Evolutionary conservation across 2,113 vertebrate species (phyloP), one percentile per base, ranked within the genome.

Genomic region (Nettapus auritus): DNA sequence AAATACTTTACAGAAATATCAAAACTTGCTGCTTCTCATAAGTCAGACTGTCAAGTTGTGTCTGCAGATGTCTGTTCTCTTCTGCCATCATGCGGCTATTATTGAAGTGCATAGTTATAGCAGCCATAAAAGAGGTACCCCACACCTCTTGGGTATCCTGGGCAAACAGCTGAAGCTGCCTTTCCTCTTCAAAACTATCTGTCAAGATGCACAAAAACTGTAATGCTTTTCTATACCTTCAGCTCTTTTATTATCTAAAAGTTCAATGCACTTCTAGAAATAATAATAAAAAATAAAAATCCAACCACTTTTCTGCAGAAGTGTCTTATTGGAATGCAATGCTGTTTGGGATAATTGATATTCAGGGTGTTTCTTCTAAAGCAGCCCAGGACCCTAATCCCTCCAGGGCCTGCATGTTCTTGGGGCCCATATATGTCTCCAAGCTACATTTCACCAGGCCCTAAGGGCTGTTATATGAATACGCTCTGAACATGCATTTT

Each of bases 21-120:
- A 83, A 53, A 46, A 50, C 48, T 60, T 52, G 71, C 59, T 44
- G 21, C 14, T 21, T 60, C 11, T 70, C 44, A 52, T 16, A 15
- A 38, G 33, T 26, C 23, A 0, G 5, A n/a, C 68, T 78, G 52
- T 42, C 76, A 55, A 80, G n/a, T 6, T 63, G n/a, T 52, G 55
- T 26, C 66, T 57, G 77, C 55, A 75, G 28, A 85, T 83, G 68
- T 25, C 78, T 93, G 82, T 88, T 96, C 92, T 92, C 93, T 92
- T 57, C 96, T 96, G 96, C 96, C 96, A 96, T 86, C 96, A 17
- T 70, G 88, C 17, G 94, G 93, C 10, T 67, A 2, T 26, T 16
- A 2, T 38, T 67, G 76, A 59, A 67, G 62, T 9, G 31, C 57
- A 69, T 55, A 44, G 63, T 52, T 3, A 29, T 42, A 84, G 82